Conservation (phyloP, 2,113 vertebrate species). For the Eurystomus gularis region DNA sequence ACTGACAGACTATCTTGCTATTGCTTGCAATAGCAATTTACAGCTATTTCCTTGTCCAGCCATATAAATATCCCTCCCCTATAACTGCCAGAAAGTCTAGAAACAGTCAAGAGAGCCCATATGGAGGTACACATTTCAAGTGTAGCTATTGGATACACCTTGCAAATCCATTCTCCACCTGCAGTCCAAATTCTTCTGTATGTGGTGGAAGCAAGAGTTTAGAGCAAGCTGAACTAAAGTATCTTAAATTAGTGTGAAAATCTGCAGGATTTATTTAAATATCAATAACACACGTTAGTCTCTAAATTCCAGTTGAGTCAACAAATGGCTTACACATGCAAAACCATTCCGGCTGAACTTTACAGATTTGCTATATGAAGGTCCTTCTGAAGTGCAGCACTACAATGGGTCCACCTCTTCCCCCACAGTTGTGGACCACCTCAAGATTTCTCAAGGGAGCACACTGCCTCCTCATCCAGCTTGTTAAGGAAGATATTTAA, state of each 20-base stretch:
- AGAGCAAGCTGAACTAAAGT: background rate
- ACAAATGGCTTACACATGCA: background rate
- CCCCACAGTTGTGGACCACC: fast-evolving
- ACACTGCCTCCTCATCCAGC: background rate
- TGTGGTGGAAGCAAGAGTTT: background rate
- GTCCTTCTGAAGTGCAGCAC: background rate
- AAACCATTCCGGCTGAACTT: background rate
- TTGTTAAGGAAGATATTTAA: background rate
- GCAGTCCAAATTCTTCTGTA: background rate
- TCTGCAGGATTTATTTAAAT: background rate
- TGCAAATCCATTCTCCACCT: background rate
- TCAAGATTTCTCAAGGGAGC: background rate
- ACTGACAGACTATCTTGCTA: background rate
- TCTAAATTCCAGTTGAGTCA: background rate
- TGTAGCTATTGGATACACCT: background rate
- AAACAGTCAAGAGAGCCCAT: background rate
- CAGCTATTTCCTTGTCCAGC: background rate
- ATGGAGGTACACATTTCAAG: fast-evolving
- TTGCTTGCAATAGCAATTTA: constrained; percentile 12
- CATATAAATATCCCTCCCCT: background rate
- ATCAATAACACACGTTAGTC: fast-evolving
- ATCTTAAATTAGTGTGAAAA: background rate
- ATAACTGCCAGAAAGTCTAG: background rate
- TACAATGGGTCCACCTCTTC: background rate
- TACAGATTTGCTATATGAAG: background rate